Base-by-base conservation (phyloP, 2,113 vertebrate genomes). In the Tachycineta bicolor region DNA sequence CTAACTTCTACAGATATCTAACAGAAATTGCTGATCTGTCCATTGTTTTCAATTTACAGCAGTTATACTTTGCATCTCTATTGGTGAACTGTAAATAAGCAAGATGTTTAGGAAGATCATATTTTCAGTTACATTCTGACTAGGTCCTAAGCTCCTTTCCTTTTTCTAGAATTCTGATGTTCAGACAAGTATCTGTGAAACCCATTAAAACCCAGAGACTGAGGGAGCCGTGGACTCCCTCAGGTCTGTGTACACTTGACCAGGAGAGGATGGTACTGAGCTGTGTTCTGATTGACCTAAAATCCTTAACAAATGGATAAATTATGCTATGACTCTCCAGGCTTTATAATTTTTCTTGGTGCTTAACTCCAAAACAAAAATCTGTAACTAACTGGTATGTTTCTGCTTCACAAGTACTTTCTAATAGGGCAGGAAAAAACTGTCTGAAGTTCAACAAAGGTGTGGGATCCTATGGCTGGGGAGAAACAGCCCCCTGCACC, bases 401-500 rank as follows among this genome's bases (percentile, higher is more conserved):
- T 81, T 82, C 44, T 82, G 3, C 10, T 50, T 46, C 37, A 76
- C 18, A 46, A 70, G 6, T 17, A 9, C 78, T 91, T 94, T 87
- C 21, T 43, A 73, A 14, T 19, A 50, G 31, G 43, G 10, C 10
- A 50, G 25, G 73, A 31, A 22, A 64, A 71, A 73, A 12, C 11
- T 4, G 1, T 29, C n/a, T 31, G 17, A 64, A 88, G n/a, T 37
- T 43, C 43, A 58, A 9, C 25, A 34, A 49, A 58, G 25, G 3
- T 0, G 2, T 7, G 17, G 34, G 11, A 24, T 64, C 5, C 31
- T 64, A 1, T 14, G 31, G 0, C 8, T 43, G 43, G 43, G 31
- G 18, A 37, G 6, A 14, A 71, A 19, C 11, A 37, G 3, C 7
- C 9, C 3, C 49, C 4, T 10, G 43, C 6, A 56, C 21, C 21